These are phyloP conservation scores for Drosophila bifasciata DNA, from an alignment of 1,140 invertebrate species.

Conservation along the genomic window DNA sequence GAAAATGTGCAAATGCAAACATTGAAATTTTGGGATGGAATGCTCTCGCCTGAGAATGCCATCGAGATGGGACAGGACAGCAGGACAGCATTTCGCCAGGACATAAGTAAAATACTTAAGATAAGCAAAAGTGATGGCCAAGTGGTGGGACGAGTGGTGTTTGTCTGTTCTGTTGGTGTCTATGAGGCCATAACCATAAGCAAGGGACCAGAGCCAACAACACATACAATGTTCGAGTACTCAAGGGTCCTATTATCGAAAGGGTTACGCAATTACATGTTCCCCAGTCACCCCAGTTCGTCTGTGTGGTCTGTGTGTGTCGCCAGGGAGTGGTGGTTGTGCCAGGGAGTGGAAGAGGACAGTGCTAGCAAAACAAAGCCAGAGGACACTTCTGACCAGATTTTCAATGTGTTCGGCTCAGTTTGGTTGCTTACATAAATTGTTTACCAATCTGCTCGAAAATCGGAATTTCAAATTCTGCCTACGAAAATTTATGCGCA, in stretches of 20 bases:
- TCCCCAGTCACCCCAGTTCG: constrained; percentile 19
- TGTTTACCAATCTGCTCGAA: constrained; percentile 83
- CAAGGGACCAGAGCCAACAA: constrained; percentile 25
- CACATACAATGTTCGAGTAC: constrained; percentile 64
- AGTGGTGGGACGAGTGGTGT: constrained; percentile 33
- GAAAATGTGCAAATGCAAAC: constrained; percentile 67
- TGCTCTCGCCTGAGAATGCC: constrained; percentile 46
- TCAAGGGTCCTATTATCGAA: constrained; percentile 83
- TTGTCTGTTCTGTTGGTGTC: constrained; percentile 26
- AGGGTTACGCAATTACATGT: constrained; percentile 83
- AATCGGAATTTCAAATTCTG: constrained; percentile 83
- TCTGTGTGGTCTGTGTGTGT: background rate
- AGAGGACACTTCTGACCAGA: constrained; percentile 67
- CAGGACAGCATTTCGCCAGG: constrained; percentile 41
- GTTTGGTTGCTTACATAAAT: constrained; percentile 77
- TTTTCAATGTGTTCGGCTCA: constrained; percentile 63
- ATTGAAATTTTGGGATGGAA: constrained; percentile 40
- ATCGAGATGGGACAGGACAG: constrained; percentile 32
- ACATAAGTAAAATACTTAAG: constrained; percentile 82
- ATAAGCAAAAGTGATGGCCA: constrained; percentile 76
- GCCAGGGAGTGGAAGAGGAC: constrained; percentile 4
- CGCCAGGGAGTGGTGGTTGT: background rate
- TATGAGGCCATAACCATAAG: constrained; percentile 66
- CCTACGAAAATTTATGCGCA: constrained; percentile 78
- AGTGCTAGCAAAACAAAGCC: constrained; percentile 58